A percentile compares a stretch with the other conserved stretches of the same genome.
Conservation (phyloP, 2,888 invertebrate species). For the Drosophila hamatofila region DNA sequence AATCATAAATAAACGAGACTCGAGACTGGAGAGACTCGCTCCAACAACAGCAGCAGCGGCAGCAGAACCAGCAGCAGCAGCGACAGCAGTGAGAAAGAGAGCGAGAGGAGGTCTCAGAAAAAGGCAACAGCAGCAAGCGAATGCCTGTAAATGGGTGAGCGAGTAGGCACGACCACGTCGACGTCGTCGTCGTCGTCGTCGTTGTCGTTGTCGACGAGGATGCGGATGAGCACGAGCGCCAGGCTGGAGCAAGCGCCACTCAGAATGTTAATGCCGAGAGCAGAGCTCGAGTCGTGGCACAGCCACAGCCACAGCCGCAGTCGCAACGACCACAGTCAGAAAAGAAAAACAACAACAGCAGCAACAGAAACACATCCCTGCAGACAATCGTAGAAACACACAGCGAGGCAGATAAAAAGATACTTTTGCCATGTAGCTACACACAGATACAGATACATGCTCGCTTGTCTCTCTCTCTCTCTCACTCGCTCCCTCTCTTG, state of each 20-base stretch:
- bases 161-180: constrained; percentile 58
- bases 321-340: constrained; percentile 5
- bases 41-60: constrained; percentile 5
- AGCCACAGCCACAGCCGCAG: constrained; percentile 33
- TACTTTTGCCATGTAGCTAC: constrained; percentile 69
- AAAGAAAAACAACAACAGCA: constrained; percentile 2
- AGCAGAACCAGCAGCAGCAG: constrained; percentile 1
- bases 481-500: background rate
- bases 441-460: constrained; percentile 25
- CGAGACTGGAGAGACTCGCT: constrained; percentile 45
- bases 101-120: constrained; percentile 20
- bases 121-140: constrained; percentile 21
- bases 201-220: constrained; percentile 26
- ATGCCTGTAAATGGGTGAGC: constrained; percentile 49
- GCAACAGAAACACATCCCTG: constrained; percentile 45
- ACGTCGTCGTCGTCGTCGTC: background rate
- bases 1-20: constrained; percentile 82
- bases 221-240: constrained; percentile 51
- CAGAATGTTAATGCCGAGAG: constrained; percentile 49
- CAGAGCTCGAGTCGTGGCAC: constrained; percentile 59
- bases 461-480: background rate
- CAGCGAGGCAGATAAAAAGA: constrained; percentile 74
- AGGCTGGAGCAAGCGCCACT: constrained; percentile 59
- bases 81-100: background rate
- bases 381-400: constrained; percentile 76